phyloP scores from a whole-genome alignment of 2,797 vertebrate species.

The Xenops minutus region DNA sequence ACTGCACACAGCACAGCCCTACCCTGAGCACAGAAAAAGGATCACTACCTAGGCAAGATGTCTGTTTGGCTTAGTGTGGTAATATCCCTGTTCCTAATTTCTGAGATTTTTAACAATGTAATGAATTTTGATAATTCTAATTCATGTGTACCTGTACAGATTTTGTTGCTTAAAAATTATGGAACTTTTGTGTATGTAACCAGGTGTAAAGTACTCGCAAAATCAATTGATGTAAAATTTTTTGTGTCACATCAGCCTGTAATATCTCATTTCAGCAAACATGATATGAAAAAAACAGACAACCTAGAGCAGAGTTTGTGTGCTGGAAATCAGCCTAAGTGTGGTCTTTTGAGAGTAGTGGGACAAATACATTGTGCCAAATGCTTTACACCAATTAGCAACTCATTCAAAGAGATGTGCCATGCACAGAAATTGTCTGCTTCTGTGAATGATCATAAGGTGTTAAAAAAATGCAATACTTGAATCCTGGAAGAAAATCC shows the following conservation, averaged over 20 bases:
- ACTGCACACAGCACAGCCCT: not conserved
- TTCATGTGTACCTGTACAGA: not conserved
- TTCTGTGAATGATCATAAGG: not conserved
- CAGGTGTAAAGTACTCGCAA: not conserved
- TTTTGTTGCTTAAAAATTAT: not conserved
- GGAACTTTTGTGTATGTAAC: not conserved
- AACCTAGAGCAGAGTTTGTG: not conserved
- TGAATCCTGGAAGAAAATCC: conserved; percentile 14
- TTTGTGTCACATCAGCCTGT: not conserved
- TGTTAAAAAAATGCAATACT: not conserved
- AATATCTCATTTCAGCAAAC: not conserved
- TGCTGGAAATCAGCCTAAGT: not conserved
- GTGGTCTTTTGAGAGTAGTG: not conserved
- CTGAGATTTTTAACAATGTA: not conserved
- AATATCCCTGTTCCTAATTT: not conserved
- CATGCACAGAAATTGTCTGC: not conserved
- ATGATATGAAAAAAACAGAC: not conserved
- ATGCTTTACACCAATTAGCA: not conserved
- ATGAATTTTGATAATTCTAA: not conserved
- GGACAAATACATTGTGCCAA: not conserved
- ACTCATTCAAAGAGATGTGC: not conserved
- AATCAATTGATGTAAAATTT: not conserved
- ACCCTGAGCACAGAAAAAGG: not conserved
- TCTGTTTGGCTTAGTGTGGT: not conserved
- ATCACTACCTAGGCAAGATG: not conserved